Percentiles rank a stretch among this genome's conserved stretches.
Evolutionary conservation across 2,888 invertebrate genomes (phyloP).

Genomic region (Pseudolycoriella hygida): DNA sequence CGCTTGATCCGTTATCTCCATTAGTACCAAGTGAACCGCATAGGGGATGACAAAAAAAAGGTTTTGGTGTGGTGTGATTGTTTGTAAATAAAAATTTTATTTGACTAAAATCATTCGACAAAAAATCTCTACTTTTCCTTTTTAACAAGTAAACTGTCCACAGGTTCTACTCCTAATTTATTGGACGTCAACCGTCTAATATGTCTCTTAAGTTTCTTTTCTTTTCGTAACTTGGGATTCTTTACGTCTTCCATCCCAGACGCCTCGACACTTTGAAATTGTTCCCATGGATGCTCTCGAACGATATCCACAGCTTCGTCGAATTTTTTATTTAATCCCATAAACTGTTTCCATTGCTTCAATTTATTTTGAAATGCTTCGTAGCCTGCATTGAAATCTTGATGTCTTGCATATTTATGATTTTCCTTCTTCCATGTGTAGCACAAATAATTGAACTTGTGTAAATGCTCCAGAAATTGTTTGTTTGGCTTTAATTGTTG

Average conservation of each 20-base stretch:
- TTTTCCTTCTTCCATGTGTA: background rate
- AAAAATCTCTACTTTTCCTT: too few species aligned
- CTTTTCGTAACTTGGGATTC: conserved; percentile 17
- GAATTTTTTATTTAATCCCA: conserved; percentile 26
- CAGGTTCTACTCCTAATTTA: too few species aligned
- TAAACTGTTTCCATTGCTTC: conserved; percentile 30
- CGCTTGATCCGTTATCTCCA: too few species aligned
- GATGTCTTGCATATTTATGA: conserved; percentile 15
- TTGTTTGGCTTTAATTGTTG: conserved; percentile 44
- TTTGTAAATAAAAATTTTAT: too few species aligned
- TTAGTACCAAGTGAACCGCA: too few species aligned
- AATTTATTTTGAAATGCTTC: conserved; percentile 30
- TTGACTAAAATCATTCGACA: too few species aligned
- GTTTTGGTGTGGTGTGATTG: too few species aligned
- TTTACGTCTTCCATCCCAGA: conserved; percentile 22
- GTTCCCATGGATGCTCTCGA: conserved; percentile 44
- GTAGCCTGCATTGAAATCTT: conserved; percentile 20
- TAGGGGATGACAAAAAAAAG: too few species aligned
- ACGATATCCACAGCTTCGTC: conserved; percentile 27
- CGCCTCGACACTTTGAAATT: conserved; percentile 31
- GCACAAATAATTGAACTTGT: conserved; percentile 17
- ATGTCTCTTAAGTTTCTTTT: conserved; percentile 15
- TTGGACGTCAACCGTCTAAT: too few species aligned
- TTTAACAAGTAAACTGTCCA: too few species aligned
- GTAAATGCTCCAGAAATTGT: conserved; percentile 41